Evolutionary conservation across 2,888 invertebrate genomes (phyloP), one percentile per base, ranked within the genome.

Genomic region (Zygaena filipendulae): DNA sequence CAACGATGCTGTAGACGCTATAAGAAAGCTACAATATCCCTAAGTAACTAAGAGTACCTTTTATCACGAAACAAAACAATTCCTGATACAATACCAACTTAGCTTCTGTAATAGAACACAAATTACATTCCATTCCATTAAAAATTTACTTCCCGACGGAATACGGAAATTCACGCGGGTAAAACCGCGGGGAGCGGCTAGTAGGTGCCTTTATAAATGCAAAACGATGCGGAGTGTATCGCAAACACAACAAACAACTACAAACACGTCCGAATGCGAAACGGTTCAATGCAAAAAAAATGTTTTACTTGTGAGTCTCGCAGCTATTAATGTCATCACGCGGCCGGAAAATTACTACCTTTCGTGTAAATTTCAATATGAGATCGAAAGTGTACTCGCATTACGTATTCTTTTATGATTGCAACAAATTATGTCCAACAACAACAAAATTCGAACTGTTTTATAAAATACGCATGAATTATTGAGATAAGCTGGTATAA

Each of bases 281-380:
- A 57, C 57, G 55, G 45, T 62, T 58, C 56, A 51, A 57, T 60
- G 58, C 57, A 60, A 68, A 66, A 67, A 64, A 61, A 52, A 62
- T 57, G 50, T 60, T 61, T 50, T 54, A 49, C 53, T 42, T 44
- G 43, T 49, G 45, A 52, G 45, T 49, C 55, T 55, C 33, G 49
- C 42, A 36, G 52, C 62, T 57, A 70, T 77, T 77, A 77, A 63
- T 70, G 64, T 66, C 64, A 62, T 66, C 74, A 69, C 49, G 44
- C 49, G 40, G 54, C 39, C 71, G 70, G 66, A 75, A 77, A 75
- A 79, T 79, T 67, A 59, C 63, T 63, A 59, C 57, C 64, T 69
- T 68, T 63, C 63, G 62, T 64, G 60, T 63, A 63, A 66, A 71
- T 70, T 68, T 71, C 56, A 69, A 72, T 69, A 52, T 45, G 45